Base-by-base conservation (phyloP, 2,113 vertebrate genomes). In the Toxostoma redivivum region DNA sequence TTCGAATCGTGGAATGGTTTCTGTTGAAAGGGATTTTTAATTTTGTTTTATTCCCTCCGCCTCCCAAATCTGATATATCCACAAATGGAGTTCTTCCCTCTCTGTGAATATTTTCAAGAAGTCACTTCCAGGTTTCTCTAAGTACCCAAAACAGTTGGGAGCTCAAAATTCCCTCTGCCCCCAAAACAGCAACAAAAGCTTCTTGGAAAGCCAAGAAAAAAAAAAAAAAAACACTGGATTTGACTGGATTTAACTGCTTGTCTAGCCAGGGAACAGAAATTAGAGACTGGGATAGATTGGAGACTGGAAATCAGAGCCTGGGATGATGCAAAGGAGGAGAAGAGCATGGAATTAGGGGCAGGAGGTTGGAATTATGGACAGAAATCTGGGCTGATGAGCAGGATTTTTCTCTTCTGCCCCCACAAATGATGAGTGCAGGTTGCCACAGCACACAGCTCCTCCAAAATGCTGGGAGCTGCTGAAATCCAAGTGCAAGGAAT, bases 141-240 rank as follows among this genome's bases (percentile, higher is more conserved):
- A 86, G 72, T 84, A 81, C 92, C 92, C 94, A 54, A 91, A 91
- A 89, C 76, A 96, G 90, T 87, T 94, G 92, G 69, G 92, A 96
- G 93, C 89, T 95, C 95, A 12, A 74, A 95, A 97, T 91, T 93
- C 82, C 97, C 94, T 81, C 92, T 48, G 61, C 73, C 81, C 57
- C 85, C 54, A 88, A 40, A 97, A 88, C 47, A 86, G 94, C 84
- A 71, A 28, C 93, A 95, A 96, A 88, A 61, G 81, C 95, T 91
- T 47, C 76, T 83, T 78, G 92, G 76, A 94, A 93, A 97, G 95
- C 93, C 93, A 91, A 95, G 88, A 85, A 71, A 50, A 72, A 97
- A 97, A 91, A 95, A 87, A 85, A 71, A 50, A 72, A 97, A 97
- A 82, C 90, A 81, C 11, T 89, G 90, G 92, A 84, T 80, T 77